Evolutionary conservation across 2,797 vertebrate genomes (phyloP), one percentile per base, ranked within the genome.

Genomic region (Dendrocincla tyrannina): DNA sequence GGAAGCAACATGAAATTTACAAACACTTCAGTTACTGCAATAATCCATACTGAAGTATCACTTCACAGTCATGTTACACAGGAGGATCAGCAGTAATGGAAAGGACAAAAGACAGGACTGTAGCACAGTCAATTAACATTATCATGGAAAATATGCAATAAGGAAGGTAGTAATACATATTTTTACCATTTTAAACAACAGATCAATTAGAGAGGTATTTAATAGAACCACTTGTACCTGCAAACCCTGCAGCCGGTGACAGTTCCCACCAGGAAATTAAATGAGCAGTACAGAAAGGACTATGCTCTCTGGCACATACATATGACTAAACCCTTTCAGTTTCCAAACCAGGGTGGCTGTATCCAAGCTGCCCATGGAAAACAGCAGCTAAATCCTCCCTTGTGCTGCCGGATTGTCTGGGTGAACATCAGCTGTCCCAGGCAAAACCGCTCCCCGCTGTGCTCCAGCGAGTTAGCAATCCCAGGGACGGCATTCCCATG

Each of bases 401-500:
- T 2, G 28, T 52, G 85, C 64, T 81, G 79, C 12, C 0, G 17
- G 69, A 92, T 37, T 84, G 85, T 80, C 53, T 68, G 86, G 30
- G 73, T 52, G 32, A 96, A 53, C 88, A 68, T 73, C 91, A 82
- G 91, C 86, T 62, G 86, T 11, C 28, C 74, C 0, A 23, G 47
- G 35, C 67, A 85, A 47, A 74, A n/a, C 55, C 0, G 0, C 28
- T 68, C 86, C 50, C 7, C 0, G 16, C 70, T 8, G 11, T 0
- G 25, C 68, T 94, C 73, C 86, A 47, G 53, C 1, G 3, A 37
- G 53, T 39, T 23, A 30, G 35, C 78, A 91, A 53, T 4, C 23
- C 0, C 0, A 63, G 47, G 14, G 42, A 46, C 13, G 1, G 2
- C 1, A 1, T n/a, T 72, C 72, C 58, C 2, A 0, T 72, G 76